phyloP scores from a whole-genome alignment of 2,113 vertebrate species.

The Pelecanus crispus region DNA sequence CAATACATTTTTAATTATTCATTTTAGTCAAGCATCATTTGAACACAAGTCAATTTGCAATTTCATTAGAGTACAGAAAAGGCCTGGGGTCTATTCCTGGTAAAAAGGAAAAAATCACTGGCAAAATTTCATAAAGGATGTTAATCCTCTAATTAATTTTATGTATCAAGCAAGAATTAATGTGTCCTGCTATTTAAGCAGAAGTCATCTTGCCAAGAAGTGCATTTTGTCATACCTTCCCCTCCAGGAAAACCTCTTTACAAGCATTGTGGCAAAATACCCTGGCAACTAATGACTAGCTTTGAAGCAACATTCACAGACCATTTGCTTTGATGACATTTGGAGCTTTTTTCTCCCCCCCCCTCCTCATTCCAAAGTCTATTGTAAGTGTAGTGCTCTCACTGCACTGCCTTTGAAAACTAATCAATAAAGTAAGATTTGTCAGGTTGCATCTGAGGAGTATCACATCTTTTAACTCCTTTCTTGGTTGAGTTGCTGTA shows the following conservation, averaged over 20 bases:
- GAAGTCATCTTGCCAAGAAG: conserved; percentile 71
- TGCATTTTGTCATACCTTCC: conserved; percentile 81
- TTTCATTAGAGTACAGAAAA: conserved; percentile 78
- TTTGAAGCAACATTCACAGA: conserved; percentile 93
- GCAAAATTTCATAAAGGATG: conserved; percentile 73
- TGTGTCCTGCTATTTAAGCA: conserved; percentile 71
- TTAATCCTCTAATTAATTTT: conserved; percentile 80
- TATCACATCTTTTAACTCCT: conserved; percentile 63
- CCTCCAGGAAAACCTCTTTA: conserved; percentile 85
- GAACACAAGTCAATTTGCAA: conserved; percentile 82
- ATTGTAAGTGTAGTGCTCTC: conserved; percentile 70
- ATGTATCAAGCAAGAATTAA: conserved; percentile 75
- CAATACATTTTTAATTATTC: conserved; percentile 80
- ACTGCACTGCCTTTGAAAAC: conserved; percentile 67
- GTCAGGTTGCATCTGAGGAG: conserved; percentile 71
- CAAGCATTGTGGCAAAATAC: conserved; percentile 88
- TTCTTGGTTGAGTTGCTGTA: conserved; percentile 58
- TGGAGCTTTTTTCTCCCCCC: conserved; percentile 51
- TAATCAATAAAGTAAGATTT: conserved; percentile 72
- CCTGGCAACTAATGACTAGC: conserved; percentile 88
- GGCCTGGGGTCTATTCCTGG: conserved; percentile 71
- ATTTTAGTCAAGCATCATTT: conserved; percentile 79
- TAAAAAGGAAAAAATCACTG: conserved; percentile 59
- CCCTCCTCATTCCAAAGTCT: conserved; percentile 39
- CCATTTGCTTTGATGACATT: conserved; percentile 94